Evolutionary conservation across 2,888 invertebrate genomes (phyloP).

Genomic region (Volucella inanis): DNA sequence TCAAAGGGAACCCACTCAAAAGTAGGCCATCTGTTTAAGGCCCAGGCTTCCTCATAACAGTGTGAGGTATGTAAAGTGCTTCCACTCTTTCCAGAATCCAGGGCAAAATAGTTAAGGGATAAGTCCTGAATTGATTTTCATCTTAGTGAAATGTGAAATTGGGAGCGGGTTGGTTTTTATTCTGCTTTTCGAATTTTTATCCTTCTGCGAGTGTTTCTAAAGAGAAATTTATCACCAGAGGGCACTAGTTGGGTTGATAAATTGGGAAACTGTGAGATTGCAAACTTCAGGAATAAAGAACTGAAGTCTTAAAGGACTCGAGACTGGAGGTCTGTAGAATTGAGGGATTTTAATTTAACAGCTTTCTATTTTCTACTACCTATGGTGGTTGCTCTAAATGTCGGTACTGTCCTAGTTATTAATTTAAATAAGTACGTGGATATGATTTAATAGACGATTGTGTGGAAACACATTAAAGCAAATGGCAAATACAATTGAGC

Average conservation of each 20-base stretch:
- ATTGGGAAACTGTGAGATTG: too few relatives aligned
- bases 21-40: conserved; percentile 67
- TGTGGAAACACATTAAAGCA: not conserved
- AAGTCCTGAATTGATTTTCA: conserved; percentile 43
- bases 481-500: too few relatives aligned
- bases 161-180: conserved; percentile 14
- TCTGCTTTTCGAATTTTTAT: conserved; percentile 9
- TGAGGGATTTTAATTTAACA: conserved; percentile 64
- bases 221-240: conserved; percentile 58
- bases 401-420: conserved; percentile 62
- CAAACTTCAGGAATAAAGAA: conserved; percentile 25
- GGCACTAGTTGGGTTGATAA: conserved; percentile 21
- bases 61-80: not conserved
- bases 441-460: conserved; percentile 56
- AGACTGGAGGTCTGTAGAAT: conserved; percentile 15
- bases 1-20: conserved; percentile 70
- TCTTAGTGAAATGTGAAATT: conserved; percentile 50
- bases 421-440: conserved; percentile 50
- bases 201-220: conserved; percentile 22
- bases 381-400: conserved; percentile 69
- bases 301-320: conserved; percentile 24
- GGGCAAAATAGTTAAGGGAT: conserved; percentile 69
- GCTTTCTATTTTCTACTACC: conserved; percentile 72
- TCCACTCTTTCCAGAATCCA: conserved; percentile 55
- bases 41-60: conserved; percentile 22